Percentiles rank a stretch among this genome's conserved stretches.
Evolutionary conservation across 2,888 invertebrate genomes (phyloP).

Genomic region (Aporophyla nigra): DNA sequence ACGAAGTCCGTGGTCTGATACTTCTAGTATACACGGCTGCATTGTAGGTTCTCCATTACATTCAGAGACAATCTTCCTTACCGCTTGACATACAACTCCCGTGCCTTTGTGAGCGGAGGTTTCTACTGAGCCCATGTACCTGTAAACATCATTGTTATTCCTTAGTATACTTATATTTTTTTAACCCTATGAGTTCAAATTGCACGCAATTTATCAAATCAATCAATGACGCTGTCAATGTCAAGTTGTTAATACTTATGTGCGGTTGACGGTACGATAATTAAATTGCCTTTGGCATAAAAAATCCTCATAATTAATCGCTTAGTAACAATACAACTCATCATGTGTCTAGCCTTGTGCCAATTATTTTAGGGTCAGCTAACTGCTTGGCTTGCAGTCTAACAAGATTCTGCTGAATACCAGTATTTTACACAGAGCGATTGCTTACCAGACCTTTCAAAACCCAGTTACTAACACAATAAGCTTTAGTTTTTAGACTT

Average conservation of each 20-base stretch:
- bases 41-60: slow-evolving; percentile 93
- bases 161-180: not conserved
- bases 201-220: not conserved
- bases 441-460: not conserved
- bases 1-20: slow-evolving; percentile 98
- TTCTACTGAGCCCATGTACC: slow-evolving; percentile 98
- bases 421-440: not conserved
- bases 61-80: slow-evolving; percentile 95
- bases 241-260: not conserved
- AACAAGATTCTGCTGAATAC: not conserved
- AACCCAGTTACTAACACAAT: not conserved
- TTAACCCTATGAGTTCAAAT: not conserved
- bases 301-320: not conserved
- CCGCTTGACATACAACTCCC: slow-evolving; percentile 97
- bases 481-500: not conserved
- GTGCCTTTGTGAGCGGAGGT: slow-evolving; percentile 99
- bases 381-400: not conserved
- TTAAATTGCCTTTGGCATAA: not conserved
- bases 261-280: not conserved
- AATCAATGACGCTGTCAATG: not conserved
- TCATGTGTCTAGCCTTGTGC: not conserved
- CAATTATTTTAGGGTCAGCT: no score
- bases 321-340: not conserved
- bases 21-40: slow-evolving; percentile 97
- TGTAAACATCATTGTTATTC: slow-evolving; percentile 60